These are phyloP conservation scores for Phocides pigmalion DNA, from an alignment of 1,140 invertebrate species.

Conservation along the genomic window DNA sequence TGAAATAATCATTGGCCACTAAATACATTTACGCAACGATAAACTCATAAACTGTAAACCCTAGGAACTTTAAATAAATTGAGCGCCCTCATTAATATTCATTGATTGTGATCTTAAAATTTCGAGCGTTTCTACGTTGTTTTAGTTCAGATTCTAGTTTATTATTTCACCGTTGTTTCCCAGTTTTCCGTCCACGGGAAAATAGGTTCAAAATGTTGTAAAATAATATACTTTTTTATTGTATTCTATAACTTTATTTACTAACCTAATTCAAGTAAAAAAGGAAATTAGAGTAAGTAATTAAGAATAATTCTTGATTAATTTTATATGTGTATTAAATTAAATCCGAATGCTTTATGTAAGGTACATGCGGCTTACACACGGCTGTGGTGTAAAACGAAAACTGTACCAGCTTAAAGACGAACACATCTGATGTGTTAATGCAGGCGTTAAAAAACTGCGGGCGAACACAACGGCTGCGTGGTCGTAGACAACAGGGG, in stretches of 20 bases:
- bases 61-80: constrained; percentile 45
- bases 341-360: too few species aligned
- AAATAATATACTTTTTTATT: not conserved
- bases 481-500: too few species aligned
- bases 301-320: too few species aligned
- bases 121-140: constrained; percentile 29
- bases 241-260: not conserved
- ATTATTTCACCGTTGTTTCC: constrained; percentile 49
- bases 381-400: too few species aligned
- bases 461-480: too few species aligned
- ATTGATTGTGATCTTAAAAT: constrained; percentile 55
- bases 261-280: too few species aligned
- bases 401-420: too few species aligned
- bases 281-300: too few species aligned
- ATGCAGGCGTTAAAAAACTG: too few species aligned
- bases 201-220: constrained; percentile 38
- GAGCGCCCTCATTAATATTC: constrained; percentile 51
- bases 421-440: too few species aligned
- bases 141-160: constrained; percentile 42
- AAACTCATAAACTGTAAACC: constrained; percentile 8
- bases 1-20: not conserved
- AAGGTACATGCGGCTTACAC: too few species aligned
- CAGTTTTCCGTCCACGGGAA: not conserved
- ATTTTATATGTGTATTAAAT: too few species aligned
- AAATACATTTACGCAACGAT: not conserved